phyloP scores from a whole-genome alignment of 2,888 invertebrate species.

The Sclerodermus sp. region DNA sequence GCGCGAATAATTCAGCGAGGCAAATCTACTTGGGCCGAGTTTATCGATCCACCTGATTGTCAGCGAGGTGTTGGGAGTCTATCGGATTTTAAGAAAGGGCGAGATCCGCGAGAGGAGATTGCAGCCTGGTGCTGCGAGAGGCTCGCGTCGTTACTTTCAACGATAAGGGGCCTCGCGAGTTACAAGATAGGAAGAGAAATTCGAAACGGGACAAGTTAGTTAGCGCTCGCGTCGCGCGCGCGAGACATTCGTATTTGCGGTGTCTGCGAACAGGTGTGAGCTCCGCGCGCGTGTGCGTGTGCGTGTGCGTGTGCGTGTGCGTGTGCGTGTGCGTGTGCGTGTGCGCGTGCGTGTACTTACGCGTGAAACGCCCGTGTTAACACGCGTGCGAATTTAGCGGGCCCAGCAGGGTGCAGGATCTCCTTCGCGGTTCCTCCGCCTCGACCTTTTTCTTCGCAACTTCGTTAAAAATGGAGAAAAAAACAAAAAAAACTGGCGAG shows the following conservation, averaged over 20 bases:
- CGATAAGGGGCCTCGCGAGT: background rate
- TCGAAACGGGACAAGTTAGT: slow-evolving; percentile 35
- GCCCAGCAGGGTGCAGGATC: slow-evolving; percentile 26
- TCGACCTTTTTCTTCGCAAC: background rate
- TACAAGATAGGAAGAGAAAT: slow-evolving; percentile 18
- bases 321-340: background rate
- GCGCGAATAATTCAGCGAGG: too few relatives aligned
- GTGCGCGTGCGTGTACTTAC: background rate
- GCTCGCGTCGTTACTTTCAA: background rate
- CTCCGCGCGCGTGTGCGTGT: slow-evolving; percentile 9
- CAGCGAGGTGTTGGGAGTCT: too few relatives aligned
- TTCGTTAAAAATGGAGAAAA: too few relatives aligned
- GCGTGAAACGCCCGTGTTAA: slow-evolving; percentile 22
- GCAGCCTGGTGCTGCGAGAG: background rate
- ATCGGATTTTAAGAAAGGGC: background rate
- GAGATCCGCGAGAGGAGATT: background rate
- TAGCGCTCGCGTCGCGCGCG: slow-evolving; percentile 27
- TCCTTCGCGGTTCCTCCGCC: slow-evolving; percentile 8
- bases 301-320: background rate
- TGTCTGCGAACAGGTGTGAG: slow-evolving; percentile 22
- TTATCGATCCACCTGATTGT: too few relatives aligned
- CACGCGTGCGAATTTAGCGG: slow-evolving; percentile 27
- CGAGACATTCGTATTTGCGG: slow-evolving; percentile 13
- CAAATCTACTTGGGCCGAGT: too few relatives aligned
- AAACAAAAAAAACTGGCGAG: background rate